A percentile compares a stretch with the other conserved stretches of the same genome.
Conservation (phyloP, 2,888 invertebrate species). For the Amorpha juglandis region DNA sequence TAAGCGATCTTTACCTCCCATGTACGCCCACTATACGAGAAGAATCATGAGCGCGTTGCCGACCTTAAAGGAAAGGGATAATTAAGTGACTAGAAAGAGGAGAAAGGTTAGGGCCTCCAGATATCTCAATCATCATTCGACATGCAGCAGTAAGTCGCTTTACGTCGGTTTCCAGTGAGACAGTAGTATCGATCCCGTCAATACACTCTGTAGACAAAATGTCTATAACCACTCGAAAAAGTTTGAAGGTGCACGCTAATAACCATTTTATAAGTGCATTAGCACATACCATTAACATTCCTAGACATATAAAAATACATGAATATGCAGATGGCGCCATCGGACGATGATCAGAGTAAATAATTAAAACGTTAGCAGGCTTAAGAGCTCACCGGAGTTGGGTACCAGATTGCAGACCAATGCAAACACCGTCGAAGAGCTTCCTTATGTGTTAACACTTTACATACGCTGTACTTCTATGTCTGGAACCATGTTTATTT, state of each 20-base stretch:
- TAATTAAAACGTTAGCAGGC: constrained; percentile 60
- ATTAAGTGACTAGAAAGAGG: too few relatives aligned
- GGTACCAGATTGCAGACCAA: neutral
- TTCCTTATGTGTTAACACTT: neutral
- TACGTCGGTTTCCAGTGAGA: too few relatives aligned
- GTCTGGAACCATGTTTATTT: neutral
- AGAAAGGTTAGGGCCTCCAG: too few relatives aligned
- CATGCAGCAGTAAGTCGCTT: too few relatives aligned
- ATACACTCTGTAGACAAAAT: too few relatives aligned
- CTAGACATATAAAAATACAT: constrained; percentile 31
- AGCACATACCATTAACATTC: neutral
- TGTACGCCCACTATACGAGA: too few relatives aligned
- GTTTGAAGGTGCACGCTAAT: neutral
- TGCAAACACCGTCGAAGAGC: neutral
- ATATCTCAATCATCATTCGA: too few relatives aligned
- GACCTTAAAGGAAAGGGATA: too few relatives aligned
- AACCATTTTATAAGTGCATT: neutral
- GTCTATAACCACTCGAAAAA: too few relatives aligned
- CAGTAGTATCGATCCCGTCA: too few relatives aligned
- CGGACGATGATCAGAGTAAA: constrained; percentile 53
- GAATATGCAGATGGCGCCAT: constrained; percentile 47
- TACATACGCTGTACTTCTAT: neutral
- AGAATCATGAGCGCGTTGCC: too few relatives aligned
- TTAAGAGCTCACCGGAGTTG: constrained; percentile 54
- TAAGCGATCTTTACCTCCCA: too few relatives aligned